Base-by-base conservation (phyloP, 2,888 invertebrate genomes). In the Campaea margaritaria region DNA sequence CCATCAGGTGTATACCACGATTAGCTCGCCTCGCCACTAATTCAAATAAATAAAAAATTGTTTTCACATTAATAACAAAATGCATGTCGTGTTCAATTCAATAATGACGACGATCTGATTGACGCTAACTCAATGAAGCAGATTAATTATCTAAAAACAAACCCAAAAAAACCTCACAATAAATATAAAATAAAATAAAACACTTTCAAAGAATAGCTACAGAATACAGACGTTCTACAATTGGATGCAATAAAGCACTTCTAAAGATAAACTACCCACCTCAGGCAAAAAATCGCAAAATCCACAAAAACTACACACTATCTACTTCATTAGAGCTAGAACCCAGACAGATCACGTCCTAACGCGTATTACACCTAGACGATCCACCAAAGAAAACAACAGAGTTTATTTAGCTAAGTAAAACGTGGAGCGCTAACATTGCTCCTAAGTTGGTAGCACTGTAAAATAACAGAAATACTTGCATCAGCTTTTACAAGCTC, bases 291-390 rank as follows among this genome's bases (percentile, higher is more conserved):
- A 51, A 52, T 14, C 13, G 47, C 46, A 16, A 28, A 54, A 36
- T 44, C 28, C 13, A 48, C 54, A 43, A 59, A 55, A 51, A 60
- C 47, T 51, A 45, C 51, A 47, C 38, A 45, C 48, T 21, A 50
- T 54, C 42, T 56, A 51, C 47, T 61, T 51, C 55, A 61, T 61
- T 55, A 55, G 46, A 50, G 42, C 46, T 51, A 55, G 41, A 41
- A 41, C 53, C 15, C 45, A 60, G 55, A 60, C 60, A 51, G 55
- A 46, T 55, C 55, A 61, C 60, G 60, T 50, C 14, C 60, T 51
- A 54, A 51, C 54, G 50, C 50, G 55, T 61, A 55, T 47, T 44
- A 51, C 55, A 60, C 60, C 55, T 47, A 47, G 50, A 60, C 51
- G 11, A 61, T 60, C 34, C 46, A 38, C 16, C 5, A 9, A 53